A percentile compares a stretch with the other conserved stretches of the same genome.
These are phyloP conservation scores for Megaceryle torquata DNA, from an alignment of 2,113 vertebrate species.

Conservation along the genomic window DNA sequence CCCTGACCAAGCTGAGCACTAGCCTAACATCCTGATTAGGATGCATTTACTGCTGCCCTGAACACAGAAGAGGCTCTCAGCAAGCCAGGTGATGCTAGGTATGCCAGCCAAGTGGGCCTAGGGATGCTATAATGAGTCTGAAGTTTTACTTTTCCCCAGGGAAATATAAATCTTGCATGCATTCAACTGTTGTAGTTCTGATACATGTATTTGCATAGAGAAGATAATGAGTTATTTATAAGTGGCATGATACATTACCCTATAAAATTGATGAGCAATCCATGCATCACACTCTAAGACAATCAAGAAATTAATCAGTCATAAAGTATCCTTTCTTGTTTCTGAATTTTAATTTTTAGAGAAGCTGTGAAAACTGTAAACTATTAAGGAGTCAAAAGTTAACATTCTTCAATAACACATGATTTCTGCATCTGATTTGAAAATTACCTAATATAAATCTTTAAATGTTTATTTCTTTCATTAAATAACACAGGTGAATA, in stretches of 20 bases:
- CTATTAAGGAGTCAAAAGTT: background rate
- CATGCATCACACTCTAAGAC: background rate
- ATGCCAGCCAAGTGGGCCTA: background rate
- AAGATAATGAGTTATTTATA: slow-evolving; percentile 60
- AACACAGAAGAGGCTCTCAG: background rate
- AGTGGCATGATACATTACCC: slow-evolving; percentile 34
- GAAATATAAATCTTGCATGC: slow-evolving; percentile 22
- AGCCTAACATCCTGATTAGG: background rate
- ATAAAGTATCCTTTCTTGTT: background rate
- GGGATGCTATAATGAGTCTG: background rate
- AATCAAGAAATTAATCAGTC: slow-evolving; percentile 40
- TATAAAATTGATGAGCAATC: slow-evolving; percentile 48
- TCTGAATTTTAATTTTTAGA: slow-evolving; percentile 4
- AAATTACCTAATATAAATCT: background rate
- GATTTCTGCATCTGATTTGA: background rate
- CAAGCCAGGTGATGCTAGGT: background rate
- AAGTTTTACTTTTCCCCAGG: slow-evolving; percentile 15
- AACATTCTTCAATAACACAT: background rate
- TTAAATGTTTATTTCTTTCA: background rate
- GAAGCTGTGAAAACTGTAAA: background rate
- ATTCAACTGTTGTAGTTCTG: slow-evolving; percentile 22
- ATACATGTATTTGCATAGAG: background rate
- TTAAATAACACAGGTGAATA: background rate
- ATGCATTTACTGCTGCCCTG: background rate
- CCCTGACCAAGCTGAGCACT: background rate